Evolutionary conservation across 2,113 vertebrate species (phyloP), one percentile per base, ranked within the genome.

Genomic region (Callocephalon fimbriatum): DNA sequence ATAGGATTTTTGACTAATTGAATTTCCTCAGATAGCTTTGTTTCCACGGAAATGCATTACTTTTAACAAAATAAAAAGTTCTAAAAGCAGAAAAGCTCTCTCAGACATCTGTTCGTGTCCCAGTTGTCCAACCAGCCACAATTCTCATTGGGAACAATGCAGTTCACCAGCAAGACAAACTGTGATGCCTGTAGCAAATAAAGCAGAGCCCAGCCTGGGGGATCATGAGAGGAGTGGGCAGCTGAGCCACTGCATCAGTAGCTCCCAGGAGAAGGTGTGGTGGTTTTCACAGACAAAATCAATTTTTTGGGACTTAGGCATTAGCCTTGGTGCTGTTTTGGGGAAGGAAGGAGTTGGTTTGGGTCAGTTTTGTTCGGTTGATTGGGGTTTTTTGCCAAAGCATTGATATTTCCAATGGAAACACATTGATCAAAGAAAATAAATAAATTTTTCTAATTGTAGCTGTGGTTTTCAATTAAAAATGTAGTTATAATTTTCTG

Each of bases 1-100:
- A 66, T 21, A 35, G 25, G 32, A 40, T 38, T 93, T 95, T 73
- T 96, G 19, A 92, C n/a, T 73, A 82, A 90, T 91, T 91, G 8
- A 50, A 65, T 91, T 78, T 81, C 23, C 47, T 38, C 77, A 65
- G 20, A 80, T 27, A 65, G 16, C 18, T 70, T 70, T 73, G 29
- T 90, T 94, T 77, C 75, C 71, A 37, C 63, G 51, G 75, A 90
- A 90, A 71, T 88, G 7, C 23, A 80, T 80, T 86, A n/a, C 12
- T 94, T 88, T 62, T 40, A 86, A 72, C 31, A 62, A 76, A 90
- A 93, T 37, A 11, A 58, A 63, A 80, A 66, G 3, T 51, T 66
- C 35, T 42, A 74, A 89, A 86, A 59, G 17, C 63, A 70, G 25
- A 48, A 58, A 93, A 74, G 5, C 37, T 11, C 27, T 62, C 31